These are phyloP conservation scores for Notospermus geniculatus DNA, from an alignment of 1,140 invertebrate genomes.

Conservation along the genomic window DNA sequence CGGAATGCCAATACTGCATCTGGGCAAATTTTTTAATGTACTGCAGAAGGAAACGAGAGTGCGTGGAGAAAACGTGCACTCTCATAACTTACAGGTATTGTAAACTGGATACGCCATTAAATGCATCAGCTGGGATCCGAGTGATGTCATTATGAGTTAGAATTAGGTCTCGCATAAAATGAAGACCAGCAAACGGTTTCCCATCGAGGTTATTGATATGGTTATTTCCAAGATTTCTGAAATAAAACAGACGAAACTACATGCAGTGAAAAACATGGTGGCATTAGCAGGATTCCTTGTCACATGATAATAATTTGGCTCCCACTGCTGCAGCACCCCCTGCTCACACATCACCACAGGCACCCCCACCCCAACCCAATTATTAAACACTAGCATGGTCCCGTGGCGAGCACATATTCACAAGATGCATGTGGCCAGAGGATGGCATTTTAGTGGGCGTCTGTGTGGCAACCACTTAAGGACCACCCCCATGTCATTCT, in stretches of 20 bases:
- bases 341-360: not conserved
- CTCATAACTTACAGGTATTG: conserved; percentile 90
- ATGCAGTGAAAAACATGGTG: too few species aligned
- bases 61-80: too few species aligned
- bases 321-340: not conserved
- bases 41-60: too few species aligned
- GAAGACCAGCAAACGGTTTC: conserved; percentile 68
- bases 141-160: conserved; percentile 79
- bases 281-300: not conserved
- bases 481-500: too few species aligned
- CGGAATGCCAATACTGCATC: too few species aligned
- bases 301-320: not conserved
- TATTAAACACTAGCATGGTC: not conserved
- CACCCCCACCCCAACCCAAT: not conserved
- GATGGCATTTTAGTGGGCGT: too few species aligned
- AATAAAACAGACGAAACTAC: conserved; percentile 11
- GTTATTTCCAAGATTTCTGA: conserved; percentile 86
- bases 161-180: conserved; percentile 78
- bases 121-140: conserved; percentile 73
- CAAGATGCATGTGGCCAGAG: too few species aligned
- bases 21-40: too few species aligned
- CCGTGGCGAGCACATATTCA: not conserved
- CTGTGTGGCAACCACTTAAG: too few species aligned
- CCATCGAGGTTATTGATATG: conserved; percentile 70
- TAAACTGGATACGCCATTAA: conserved; percentile 73